These are phyloP conservation scores for Ornithoptera alexandrae DNA, from an alignment of 2,888 invertebrate species.

Conservation along the genomic window DNA sequence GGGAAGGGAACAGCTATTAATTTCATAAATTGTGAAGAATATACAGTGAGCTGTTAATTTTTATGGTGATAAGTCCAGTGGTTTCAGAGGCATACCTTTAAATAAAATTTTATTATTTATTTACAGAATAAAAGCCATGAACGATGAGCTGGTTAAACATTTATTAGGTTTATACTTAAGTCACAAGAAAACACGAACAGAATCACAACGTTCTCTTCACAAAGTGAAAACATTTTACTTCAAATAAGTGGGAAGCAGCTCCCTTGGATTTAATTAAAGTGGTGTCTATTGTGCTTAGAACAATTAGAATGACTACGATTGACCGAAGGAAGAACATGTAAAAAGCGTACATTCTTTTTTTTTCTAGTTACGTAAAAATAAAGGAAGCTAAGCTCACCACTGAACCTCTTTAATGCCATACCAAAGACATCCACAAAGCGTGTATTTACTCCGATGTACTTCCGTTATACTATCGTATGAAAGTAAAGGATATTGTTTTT, in stretches of 20 bases:
- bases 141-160: neutral
- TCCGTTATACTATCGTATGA: neutral
- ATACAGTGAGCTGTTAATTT: too few species aligned
- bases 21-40: too few species aligned
- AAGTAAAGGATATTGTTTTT: conserved; percentile 5
- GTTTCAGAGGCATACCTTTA: neutral
- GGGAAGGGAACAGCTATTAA: too few species aligned
- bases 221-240: neutral
- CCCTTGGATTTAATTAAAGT: conserved; percentile 6
- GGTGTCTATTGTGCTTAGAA: conserved; percentile 1
- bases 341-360: neutral
- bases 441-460: conserved; percentile 4
- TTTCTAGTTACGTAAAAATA: neutral
- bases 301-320: conserved; percentile 4
- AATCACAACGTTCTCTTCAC: neutral
- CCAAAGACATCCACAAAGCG: conserved; percentile 1
- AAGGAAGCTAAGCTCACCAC: neutral
- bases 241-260: neutral
- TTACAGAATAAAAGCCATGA: neutral
- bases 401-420: neutral
- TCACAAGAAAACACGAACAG: neutral
- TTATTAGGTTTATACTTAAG: neutral
- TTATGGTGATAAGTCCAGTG: too few species aligned
- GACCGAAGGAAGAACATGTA: neutral
- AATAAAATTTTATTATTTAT: neutral